Base-by-base conservation (phyloP, 2,888 invertebrate genomes). In the Dioctria rufipes region DNA sequence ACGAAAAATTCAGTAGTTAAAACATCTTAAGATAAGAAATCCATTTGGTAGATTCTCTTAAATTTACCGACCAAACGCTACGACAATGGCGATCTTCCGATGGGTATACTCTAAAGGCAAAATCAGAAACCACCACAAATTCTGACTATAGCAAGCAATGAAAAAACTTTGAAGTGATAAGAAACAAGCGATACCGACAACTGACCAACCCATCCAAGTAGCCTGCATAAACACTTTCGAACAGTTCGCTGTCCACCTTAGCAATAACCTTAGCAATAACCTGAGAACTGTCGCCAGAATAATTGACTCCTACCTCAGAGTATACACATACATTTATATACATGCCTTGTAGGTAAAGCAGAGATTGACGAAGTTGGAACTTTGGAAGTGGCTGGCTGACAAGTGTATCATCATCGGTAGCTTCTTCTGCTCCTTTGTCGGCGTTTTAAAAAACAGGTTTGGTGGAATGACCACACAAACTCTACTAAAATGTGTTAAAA, bases 21-120 rank as follows among this genome's bases (percentile, higher is more conserved):
- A 77, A 77, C 77, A 77, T 77, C 46, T 77, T 77, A 60, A 77
- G 77, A 77, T 77, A 77, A 77, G 60, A 77, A 77, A 43, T 77
- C 77, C 77, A 77, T 77, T 77, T 77, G 77, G n/a, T n/a, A 39
- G 61, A 42, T 37, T 61, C 60, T 5, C 46, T 77, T 61, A 51
- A 71, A 37, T 40, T 37, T 11, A n/a, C 71, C 71, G 71, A 49
- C 25, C 25, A 25, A 25, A 25, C 71, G 25, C 42, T 11, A 42
- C 77, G 61, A 77, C 77, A 61, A 61, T 61, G 77, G 77, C 67
- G 67, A 43, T 67, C 49, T 42, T 25, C 46, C 25, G 67, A 67
- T 42, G 65, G 13, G 3, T 42, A 13, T n/a, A 42, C 42, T 43
- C n/a, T n/a, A 46, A 5, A 46, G 5, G 46, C 1, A 46, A 67